Base-by-base conservation (phyloP, 2,797 vertebrate genomes). In the Streptopelia turtur region DNA sequence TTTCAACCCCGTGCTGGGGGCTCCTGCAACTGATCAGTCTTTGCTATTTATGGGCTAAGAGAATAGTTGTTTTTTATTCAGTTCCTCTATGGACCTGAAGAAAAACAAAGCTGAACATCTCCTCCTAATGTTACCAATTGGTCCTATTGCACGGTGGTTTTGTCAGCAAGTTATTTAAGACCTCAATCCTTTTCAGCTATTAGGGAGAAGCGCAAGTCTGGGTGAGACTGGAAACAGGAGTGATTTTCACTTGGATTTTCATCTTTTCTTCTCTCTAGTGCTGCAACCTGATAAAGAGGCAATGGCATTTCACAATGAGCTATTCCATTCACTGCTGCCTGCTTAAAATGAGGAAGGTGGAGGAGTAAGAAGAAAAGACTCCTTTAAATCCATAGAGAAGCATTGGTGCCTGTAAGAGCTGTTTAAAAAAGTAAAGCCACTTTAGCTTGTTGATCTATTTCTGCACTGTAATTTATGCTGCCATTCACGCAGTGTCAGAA, bases 321-420 rank as follows among this genome's bases (percentile, higher is more conserved):
- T 86, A 23, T 61, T 93, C 61, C 68, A 86, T 77, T 81, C 81
- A 68, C 15, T 37, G 56, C 59, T 94, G 89, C 81, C 92, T 88
- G 84, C 72, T 96, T 95, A 89, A 93, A 94, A 91, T 94, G 77
- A 89, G 63, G 77, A 96, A 96, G 91, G 65, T 94, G 78, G 74
- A 85, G 66, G n/a, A 90, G 80, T 90, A 64, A 87, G 79, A 93
- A 74, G 74, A 96, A 95, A 86, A 86, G 86, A 79, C n/a, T 96
- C 83, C 33, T 79, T 83, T 88, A 85, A 89, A 76, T 37, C 79
- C 10, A 6, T 12, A 50, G 69, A 78, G 76, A 20, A 91, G 50
- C 63, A 63, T 10, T 90, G 91, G 57, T 96, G 76, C 89, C 50
- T 92, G 25, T 72, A 68, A 88, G 61, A 88, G 65, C 94, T 88